These are phyloP conservation scores for Stegostoma tigrinum DNA, from an alignment of 2,113 vertebrate species.

Conservation along the genomic window DNA sequence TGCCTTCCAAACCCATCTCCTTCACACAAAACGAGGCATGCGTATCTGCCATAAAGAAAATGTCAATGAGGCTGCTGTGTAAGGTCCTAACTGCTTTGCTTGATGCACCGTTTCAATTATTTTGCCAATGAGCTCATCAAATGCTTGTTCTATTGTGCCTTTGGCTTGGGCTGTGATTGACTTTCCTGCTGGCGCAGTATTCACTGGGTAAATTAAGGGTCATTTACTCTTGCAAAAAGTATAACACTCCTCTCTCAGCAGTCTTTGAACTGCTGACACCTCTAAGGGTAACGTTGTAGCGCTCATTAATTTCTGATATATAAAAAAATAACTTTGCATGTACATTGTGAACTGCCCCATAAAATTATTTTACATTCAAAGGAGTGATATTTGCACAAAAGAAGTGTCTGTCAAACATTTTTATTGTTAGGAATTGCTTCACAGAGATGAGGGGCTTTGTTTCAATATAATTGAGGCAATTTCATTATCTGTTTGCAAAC, in stretches of 20 bases:
- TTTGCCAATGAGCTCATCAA: constrained; percentile 25
- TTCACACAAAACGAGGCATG: constrained; percentile 12
- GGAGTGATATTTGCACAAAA: background rate
- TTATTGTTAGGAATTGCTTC: background rate
- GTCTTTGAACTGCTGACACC: constrained; percentile 22
- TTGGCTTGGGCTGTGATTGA: constrained; percentile 25
- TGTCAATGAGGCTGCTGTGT: background rate
- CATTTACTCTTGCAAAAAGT: background rate
- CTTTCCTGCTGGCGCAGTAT: constrained; percentile 4
- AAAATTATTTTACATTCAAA: background rate
- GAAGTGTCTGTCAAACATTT: background rate
- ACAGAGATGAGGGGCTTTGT: background rate
- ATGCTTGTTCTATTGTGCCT: constrained; percentile 29
- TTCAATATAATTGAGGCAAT: background rate
- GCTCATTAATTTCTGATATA: constrained; percentile 21
- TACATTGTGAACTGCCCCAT: background rate
- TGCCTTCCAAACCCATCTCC: background rate
- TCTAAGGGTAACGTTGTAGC: background rate
- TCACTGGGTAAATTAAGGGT: constrained; percentile 18
- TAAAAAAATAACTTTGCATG: constrained; percentile 16
- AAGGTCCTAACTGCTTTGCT: constrained; percentile 16
- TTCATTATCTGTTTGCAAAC: background rate
- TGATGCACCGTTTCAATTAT: constrained; percentile 31
- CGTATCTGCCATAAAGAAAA: constrained; percentile 20
- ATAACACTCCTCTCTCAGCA: constrained; percentile 11